Evolutionary conservation across 1,140 invertebrate genomes (phyloP).

Genomic region (Drosophila littoralis): DNA sequence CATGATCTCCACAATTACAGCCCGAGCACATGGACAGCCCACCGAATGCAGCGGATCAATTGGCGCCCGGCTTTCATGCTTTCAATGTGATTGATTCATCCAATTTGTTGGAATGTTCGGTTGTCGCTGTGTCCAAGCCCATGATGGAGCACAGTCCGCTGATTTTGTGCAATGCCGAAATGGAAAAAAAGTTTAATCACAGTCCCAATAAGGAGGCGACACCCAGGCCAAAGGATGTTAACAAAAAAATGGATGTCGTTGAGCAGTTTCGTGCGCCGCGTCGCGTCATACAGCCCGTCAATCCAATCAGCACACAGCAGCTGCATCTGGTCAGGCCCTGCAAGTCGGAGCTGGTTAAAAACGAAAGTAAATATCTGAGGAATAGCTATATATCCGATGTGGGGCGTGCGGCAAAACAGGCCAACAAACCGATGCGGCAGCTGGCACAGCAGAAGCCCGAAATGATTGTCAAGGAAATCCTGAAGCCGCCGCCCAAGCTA

Average conservation of each 20-base stretch:
- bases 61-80: neutral
- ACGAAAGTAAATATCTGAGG: neutral
- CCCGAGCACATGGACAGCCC: neutral
- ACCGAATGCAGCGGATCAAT: neutral
- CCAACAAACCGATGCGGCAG: neutral
- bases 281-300: neutral
- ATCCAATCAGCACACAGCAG: neutral
- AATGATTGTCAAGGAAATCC: neutral
- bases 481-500: neutral
- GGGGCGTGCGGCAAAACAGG: too few relatives aligned
- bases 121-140: neutral
- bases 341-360: neutral
- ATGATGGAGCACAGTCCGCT: neutral
- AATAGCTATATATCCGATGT: too few relatives aligned
- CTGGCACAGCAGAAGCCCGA: neutral
- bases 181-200: neutral
- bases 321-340: neutral
- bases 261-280: constrained; percentile 26
- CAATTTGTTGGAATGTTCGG: neutral
- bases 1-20: neutral
- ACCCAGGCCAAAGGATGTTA: neutral
- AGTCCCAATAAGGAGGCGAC: neutral
- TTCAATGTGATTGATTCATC: neutral
- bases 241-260: neutral
- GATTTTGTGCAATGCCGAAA: neutral